These are phyloP conservation scores for Pelochelys cantorii DNA, from an alignment of 2,797 vertebrate genomes.

Conservation along the genomic window DNA sequence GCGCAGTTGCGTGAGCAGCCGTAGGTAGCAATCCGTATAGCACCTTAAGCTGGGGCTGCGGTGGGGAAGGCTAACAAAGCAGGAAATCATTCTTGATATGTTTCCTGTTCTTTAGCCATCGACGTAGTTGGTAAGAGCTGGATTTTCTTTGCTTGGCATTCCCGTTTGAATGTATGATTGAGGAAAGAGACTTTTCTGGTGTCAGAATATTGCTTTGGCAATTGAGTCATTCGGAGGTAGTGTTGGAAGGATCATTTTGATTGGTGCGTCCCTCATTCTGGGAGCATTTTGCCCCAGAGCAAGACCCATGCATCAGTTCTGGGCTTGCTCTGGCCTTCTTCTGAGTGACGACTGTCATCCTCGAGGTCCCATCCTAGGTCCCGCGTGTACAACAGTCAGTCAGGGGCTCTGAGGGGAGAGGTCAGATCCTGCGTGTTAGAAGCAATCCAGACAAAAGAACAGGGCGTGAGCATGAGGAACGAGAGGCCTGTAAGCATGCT, in stretches of 20 bases:
- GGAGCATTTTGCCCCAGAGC: neutral
- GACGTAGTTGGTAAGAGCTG: constrained; percentile 53
- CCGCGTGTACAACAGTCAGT: neutral
- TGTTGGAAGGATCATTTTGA: constrained; percentile 49
- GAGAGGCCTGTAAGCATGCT: neutral
- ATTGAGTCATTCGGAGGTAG: constrained; percentile 52
- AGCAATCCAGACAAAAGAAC: neutral
- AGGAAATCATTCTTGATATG: neutral
- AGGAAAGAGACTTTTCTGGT: constrained; percentile 29
- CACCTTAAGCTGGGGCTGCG: neutral
- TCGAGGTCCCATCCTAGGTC: accelerated
- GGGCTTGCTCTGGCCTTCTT: neutral
- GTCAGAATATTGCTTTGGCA: constrained; percentile 56
- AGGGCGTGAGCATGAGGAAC: neutral
- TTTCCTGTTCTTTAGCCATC: constrained; percentile 28
- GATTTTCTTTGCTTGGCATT: neutral
- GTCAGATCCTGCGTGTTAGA: neutral
- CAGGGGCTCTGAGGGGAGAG: neutral
- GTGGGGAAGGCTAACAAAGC: neutral
- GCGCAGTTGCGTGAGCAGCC: neutral
- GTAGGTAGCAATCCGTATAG: neutral
- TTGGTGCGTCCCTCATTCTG: constrained; percentile 26
- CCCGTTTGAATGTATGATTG: constrained; percentile 49
- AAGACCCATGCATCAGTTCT: neutral
- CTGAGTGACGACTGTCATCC: neutral